phyloP scores from a whole-genome alignment of 2,113 vertebrate species.

The Anoura caudifer region DNA sequence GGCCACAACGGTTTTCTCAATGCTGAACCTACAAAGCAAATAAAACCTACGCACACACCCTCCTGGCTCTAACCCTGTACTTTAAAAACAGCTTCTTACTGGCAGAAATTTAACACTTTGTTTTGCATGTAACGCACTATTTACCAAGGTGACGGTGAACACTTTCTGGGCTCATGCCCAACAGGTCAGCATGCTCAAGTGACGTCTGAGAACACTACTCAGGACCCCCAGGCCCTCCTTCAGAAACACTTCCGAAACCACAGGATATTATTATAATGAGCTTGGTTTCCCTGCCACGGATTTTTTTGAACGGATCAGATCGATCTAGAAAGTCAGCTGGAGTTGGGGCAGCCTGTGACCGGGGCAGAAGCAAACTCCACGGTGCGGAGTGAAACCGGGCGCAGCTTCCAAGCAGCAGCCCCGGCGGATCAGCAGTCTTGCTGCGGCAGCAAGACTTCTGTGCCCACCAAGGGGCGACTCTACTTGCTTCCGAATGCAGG shows the following conservation, averaged over 20 bases:
- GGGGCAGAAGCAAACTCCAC: rapidly evolving
- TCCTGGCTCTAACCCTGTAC: neutral
- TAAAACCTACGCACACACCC: neutral
- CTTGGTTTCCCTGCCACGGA: neutral
- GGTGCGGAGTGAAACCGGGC: rapidly evolving
- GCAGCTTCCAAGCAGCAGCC: rapidly evolving
- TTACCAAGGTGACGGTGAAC: neutral
- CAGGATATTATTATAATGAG: neutral
- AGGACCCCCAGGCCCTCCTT: neutral
- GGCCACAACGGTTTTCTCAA: neutral
- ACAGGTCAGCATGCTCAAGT: neutral
- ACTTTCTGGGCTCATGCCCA: neutral
- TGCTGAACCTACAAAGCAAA: neutral
- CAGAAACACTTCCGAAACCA: neutral
- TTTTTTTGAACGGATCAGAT: neutral
- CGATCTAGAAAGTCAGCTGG: neutral
- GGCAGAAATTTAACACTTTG: neutral
- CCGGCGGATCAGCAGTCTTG: rapidly evolving
- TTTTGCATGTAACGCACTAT: neutral
- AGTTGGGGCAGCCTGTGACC: rapidly evolving
- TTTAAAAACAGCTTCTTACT: neutral
- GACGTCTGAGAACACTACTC: too few species aligned
- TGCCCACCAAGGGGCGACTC: neutral
- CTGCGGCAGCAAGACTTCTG: neutral
- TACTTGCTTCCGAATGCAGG: neutral